phyloP scores from a whole-genome alignment of 37 sponge, comb jelly and placozoan genomes.

The Spongilla lacustris region DNA sequence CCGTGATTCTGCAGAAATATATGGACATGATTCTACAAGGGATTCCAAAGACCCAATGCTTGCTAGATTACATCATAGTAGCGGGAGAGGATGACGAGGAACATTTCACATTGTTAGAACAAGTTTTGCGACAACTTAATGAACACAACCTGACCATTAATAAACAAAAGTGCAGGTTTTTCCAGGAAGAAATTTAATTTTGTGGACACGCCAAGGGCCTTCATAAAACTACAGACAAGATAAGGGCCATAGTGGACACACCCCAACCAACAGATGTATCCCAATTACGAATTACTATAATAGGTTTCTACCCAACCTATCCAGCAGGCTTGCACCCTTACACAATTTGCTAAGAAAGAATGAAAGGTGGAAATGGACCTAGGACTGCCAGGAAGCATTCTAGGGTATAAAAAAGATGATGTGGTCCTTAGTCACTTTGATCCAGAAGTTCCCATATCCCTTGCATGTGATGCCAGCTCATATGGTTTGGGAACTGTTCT shows the following conservation, averaged over 20 bases:
- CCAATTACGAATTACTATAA: conserved; percentile 4
- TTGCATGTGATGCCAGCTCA: conserved; percentile 41
- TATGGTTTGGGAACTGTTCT: conserved; percentile 62
- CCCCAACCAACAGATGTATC: conserved; percentile 10
- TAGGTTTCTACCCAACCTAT: conserved; percentile 10
- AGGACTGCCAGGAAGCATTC: not conserved
- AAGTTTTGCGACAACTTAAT: conserved; percentile 15
- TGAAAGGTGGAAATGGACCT: not conserved
- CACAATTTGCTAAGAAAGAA: not conserved
- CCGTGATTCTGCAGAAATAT: conserved; percentile 6
- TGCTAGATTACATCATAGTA: conserved; percentile 25
- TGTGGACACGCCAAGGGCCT: conserved; percentile 6
- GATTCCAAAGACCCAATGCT: conserved; percentile 1
- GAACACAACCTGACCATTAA: conserved; percentile 2
- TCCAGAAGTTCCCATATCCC: not conserved
- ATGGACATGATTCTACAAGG: conserved; percentile 32
- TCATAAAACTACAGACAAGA: conserved; percentile 1
- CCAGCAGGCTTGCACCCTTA: not conserved
- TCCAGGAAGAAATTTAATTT: not conserved
- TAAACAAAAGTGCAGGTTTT: conserved; percentile 7
- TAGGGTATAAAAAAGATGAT: not conserved
- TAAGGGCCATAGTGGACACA: not conserved
- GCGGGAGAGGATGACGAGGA: conserved; percentile 26
- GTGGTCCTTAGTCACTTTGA: conserved; percentile 34
- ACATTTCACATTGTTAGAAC: not conserved